Conservation (phyloP, 2,113 vertebrate species). For the Ranitomeya variabilis region DNA sequence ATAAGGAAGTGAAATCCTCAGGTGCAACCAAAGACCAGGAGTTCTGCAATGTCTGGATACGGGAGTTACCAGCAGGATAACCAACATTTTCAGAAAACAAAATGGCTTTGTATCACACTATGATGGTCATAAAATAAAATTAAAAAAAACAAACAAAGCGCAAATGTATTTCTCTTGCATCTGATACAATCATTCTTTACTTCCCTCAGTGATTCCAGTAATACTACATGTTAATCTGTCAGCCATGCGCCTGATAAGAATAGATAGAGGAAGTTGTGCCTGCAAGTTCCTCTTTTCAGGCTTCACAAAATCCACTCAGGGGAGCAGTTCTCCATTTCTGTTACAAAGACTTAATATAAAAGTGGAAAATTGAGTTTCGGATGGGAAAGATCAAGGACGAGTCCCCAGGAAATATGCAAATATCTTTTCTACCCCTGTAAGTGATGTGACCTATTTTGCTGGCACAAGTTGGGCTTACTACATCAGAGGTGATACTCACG, state of each 20-base stretch:
- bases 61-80: neutral
- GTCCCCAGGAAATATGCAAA: neutral
- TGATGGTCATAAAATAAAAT: neutral
- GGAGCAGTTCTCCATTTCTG: neutral
- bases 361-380: neutral
- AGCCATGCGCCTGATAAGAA: neutral
- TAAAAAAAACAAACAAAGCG: too few species aligned
- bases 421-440: neutral
- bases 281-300: neutral
- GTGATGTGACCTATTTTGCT: too few species aligned
- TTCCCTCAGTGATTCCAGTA: neutral
- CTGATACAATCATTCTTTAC: neutral
- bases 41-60: neutral
- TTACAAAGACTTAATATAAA: neutral
- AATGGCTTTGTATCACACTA: neutral
- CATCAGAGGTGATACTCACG: too few species aligned
- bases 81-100: neutral
- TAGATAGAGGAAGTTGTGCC: conserved; percentile 9
- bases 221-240: neutral
- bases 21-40: too few species aligned
- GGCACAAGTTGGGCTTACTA: too few species aligned
- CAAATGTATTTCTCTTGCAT: too few species aligned
- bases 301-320: neutral
- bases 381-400: neutral
- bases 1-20: too few species aligned